Conservation (phyloP, 2,888 invertebrate species). For the Apocheima hispidaria region DNA sequence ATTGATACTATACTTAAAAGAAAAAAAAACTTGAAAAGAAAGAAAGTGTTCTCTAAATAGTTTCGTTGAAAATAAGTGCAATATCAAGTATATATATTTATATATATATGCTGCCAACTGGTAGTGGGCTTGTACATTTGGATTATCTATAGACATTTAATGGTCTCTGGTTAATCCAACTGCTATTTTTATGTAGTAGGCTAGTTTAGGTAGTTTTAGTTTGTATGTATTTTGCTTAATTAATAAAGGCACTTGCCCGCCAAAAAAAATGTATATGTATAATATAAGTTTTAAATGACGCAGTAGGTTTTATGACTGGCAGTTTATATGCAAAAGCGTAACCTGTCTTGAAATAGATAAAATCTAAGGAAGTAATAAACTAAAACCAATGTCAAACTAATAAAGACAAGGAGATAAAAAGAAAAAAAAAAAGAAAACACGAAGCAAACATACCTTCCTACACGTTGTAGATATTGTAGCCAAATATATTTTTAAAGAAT, state of each 20-base stretch:
- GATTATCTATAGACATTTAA: too few species aligned
- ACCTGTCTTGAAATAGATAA: slow-evolving; percentile 15
- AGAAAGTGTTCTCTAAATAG: too few species aligned
- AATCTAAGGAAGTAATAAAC: slow-evolving; percentile 25
- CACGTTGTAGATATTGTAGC: not conserved
- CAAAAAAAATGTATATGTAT: not conserved
- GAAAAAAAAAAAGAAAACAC: not conserved
- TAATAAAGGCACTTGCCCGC: too few species aligned
- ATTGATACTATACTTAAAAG: too few species aligned
- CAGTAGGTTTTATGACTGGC: slow-evolving; percentile 4
- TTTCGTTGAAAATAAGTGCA: not conserved
- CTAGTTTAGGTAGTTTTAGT: too few species aligned
- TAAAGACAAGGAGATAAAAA: slow-evolving; percentile 4
- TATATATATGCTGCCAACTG: too few species aligned
- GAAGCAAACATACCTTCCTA: not conserved
- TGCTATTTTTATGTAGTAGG: too few species aligned
- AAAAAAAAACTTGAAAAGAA: too few species aligned
- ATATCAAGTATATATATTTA: too few species aligned
- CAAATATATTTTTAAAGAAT: not conserved
- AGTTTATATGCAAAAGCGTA: slow-evolving; percentile 12
- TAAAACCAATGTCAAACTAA: slow-evolving; percentile 17
- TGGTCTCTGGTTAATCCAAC: too few species aligned
- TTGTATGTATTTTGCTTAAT: too few species aligned
- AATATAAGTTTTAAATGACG: not conserved
- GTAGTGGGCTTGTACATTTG: too few species aligned